Evolutionary conservation across 2,888 invertebrate species (phyloP).

Genomic region (Idaea dimidiata): DNA sequence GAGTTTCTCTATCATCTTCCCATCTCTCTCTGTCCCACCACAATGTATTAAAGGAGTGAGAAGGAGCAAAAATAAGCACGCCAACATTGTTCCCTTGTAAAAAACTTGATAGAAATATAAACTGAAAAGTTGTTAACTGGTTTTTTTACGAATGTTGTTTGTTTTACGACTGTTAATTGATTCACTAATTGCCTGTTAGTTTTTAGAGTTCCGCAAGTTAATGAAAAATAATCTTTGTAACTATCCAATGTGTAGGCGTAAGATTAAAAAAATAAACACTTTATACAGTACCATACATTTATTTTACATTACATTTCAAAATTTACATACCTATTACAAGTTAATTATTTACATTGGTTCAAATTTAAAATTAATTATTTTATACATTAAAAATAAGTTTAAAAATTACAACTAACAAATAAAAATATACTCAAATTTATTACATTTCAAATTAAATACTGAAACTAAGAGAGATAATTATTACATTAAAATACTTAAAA

Average conservation of each 20-base stretch:
- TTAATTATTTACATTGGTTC: neutral
- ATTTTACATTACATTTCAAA: neutral
- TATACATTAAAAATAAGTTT: conserved; percentile 1
- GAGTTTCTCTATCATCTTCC: conserved; percentile 28
- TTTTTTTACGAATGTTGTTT: neutral
- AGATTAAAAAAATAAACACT: neutral
- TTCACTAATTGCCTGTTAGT: neutral
- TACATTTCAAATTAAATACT: neutral
- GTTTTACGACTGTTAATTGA: neutral
- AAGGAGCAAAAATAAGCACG: neutral
- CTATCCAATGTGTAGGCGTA: too few species aligned
- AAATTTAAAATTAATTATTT: neutral
- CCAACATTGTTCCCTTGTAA: neutral
- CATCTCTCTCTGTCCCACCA: conserved; percentile 1
- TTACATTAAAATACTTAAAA: neutral
- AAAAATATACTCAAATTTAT: neutral
- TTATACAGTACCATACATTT: neutral
- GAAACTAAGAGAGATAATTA: neutral
- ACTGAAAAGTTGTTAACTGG: neutral
- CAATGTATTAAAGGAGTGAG: neutral
- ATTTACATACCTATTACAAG: neutral
- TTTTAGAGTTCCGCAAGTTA: neutral
- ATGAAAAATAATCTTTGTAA: neutral
- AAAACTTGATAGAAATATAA: neutral
- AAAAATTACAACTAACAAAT: neutral